phyloP scores from a whole-genome alignment of 2,888 invertebrate species.

The Amiota mariae region DNA sequence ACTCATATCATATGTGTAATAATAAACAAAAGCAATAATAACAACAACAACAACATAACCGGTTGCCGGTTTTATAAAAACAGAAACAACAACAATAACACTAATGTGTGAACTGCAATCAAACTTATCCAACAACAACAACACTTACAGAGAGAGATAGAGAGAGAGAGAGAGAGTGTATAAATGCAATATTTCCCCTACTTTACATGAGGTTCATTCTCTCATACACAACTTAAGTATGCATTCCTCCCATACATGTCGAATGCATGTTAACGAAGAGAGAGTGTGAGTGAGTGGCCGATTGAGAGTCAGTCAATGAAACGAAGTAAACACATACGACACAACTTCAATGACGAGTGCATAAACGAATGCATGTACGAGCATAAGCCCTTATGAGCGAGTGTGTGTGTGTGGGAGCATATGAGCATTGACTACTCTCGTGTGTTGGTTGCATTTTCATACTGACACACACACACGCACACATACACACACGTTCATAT shows the following conservation, averaged over 20 bases:
- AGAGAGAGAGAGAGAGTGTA: constrained; percentile 8
- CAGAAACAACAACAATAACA: neutral
- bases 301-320: too few species aligned
- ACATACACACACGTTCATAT: constrained; percentile 32
- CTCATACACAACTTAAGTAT: too few species aligned
- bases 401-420: constrained; percentile 35
- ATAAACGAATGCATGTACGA: too few species aligned
- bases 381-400: too few species aligned
- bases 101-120: neutral
- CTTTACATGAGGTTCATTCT: constrained; percentile 39
- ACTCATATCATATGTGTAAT: neutral
- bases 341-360: neutral
- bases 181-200: constrained; percentile 63
- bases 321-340: neutral
- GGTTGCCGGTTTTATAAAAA: constrained; percentile 1
- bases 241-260: too few species aligned
- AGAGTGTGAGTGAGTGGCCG: neutral
- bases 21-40: neutral
- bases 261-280: too few species aligned
- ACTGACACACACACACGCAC: neutral
- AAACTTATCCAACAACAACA: too few species aligned
- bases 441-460: too few species aligned
- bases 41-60: neutral
- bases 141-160: too few species aligned
- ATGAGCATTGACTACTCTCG: constrained; percentile 21